Conservation (phyloP, 1,140 invertebrate species). For the Dinoponera quadriceps region DNA sequence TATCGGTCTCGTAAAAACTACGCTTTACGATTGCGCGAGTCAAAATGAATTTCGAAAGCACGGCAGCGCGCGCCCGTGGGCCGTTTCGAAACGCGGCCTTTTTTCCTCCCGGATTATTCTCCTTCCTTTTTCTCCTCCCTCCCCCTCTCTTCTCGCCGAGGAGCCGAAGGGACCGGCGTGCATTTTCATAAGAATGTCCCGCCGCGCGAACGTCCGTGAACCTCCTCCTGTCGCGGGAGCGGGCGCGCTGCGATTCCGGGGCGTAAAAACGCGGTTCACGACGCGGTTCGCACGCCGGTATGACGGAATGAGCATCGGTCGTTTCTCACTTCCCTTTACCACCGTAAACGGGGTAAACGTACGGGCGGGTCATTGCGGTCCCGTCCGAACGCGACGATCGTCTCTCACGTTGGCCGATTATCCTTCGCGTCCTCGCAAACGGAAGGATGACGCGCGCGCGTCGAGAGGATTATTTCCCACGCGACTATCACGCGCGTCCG, state of each 20-base stretch:
- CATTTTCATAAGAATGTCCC: conserved; percentile 77
- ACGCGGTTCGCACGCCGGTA: too few species aligned
- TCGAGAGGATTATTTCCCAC: conserved; percentile 25
- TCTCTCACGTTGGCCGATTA: too few species aligned
- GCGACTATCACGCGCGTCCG: too few species aligned
- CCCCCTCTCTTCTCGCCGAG: not conserved
- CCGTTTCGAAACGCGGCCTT: conserved; percentile 38
- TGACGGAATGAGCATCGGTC: too few species aligned
- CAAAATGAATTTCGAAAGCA: conserved; percentile 69
- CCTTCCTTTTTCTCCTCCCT: not conserved
- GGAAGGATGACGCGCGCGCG: not conserved
- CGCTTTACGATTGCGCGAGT: conserved; percentile 72
- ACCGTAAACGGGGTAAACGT: too few species aligned
- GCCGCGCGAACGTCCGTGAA: conserved; percentile 66
- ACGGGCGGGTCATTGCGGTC: not conserved
- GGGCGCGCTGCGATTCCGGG: too few species aligned
- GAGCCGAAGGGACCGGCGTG: not conserved
- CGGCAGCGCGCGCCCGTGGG: not conserved
- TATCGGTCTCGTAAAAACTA: conserved; percentile 70
- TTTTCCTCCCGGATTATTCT: not conserved
- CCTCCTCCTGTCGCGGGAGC: conserved; percentile 14
- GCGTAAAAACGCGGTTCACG: not conserved
- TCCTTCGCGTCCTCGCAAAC: not conserved
- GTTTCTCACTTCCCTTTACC: too few species aligned
- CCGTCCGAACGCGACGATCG: not conserved